Conservation (phyloP, 2,113 vertebrate species). For the Lophochroa leadbeateri region DNA sequence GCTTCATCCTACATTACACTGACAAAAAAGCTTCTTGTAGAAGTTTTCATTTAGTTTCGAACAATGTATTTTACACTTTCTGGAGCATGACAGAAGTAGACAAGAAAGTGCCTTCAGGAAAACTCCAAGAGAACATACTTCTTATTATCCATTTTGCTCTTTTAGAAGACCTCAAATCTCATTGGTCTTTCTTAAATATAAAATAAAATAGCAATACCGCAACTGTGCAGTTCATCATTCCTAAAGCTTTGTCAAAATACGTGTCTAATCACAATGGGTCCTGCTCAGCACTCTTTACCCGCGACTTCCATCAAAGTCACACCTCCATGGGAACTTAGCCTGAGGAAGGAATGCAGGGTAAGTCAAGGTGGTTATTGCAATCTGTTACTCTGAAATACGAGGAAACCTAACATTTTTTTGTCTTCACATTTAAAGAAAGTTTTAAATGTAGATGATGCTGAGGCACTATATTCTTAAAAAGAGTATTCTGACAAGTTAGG, state of each 20-base stretch:
- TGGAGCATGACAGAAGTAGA: slow-evolving; percentile 5
- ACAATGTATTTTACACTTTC: slow-evolving; percentile 36
- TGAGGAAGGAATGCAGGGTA: neutral
- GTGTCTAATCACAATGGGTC: neutral
- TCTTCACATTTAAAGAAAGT: neutral
- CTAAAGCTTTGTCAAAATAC: neutral
- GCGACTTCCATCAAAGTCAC: slow-evolving; percentile 1
- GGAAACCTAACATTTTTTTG: neutral
- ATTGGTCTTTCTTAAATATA: slow-evolving; percentile 28
- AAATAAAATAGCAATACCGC: slow-evolving; percentile 18
- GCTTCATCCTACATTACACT: neutral
- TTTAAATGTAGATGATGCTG: neutral
- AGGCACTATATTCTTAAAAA: neutral
- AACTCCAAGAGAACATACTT: slow-evolving; percentile 3
- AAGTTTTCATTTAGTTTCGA: slow-evolving; percentile 42
- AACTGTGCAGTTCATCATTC: slow-evolving; percentile 49
- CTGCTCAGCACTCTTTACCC: neutral
- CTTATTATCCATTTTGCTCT: neutral
- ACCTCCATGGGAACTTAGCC: neutral
- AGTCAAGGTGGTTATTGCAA: slow-evolving; percentile 18
- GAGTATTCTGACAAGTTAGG: neutral
- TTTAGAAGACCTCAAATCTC: slow-evolving; percentile 2
- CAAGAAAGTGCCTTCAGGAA: slow-evolving; percentile 22
- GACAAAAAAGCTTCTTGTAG: slow-evolving; percentile 1
- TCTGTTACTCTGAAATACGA: neutral